Evolutionary conservation across 2,888 invertebrate species (phyloP).

Genomic region (Octonoba sinensis): DNA sequence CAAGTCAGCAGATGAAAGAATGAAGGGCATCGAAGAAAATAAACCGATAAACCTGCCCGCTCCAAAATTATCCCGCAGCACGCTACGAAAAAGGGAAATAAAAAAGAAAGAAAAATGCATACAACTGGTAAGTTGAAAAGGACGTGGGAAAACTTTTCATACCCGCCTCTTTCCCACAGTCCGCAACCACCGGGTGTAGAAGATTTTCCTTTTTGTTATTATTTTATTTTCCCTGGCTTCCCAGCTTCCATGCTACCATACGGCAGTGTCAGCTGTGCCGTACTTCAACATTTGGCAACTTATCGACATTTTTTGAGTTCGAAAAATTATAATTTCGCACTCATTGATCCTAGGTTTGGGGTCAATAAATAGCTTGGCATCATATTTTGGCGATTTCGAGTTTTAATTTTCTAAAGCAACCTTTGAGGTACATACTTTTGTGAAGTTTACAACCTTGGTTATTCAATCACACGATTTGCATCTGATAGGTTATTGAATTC

Average conservation of each 20-base stretch:
- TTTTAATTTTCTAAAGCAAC: constrained; percentile 16
- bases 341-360: not conserved
- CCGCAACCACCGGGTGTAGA: constrained; percentile 33
- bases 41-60: too few species aligned
- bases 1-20: too few species aligned
- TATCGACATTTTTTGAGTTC: not conserved
- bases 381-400: not conserved
- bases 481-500: not conserved
- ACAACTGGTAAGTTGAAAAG: constrained; percentile 42
- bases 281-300: constrained; percentile 22
- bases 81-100: not conserved
- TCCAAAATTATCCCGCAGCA: too few species aligned
- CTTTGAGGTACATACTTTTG: constrained; percentile 26
- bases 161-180: constrained; percentile 60
- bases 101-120: constrained; percentile 20
- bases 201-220: not conserved
- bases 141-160: constrained; percentile 52
- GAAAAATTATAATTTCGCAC: not conserved
- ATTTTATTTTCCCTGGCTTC: not conserved
- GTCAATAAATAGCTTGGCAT: constrained; percentile 1
- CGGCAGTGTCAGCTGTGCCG: not conserved
- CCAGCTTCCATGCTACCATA: constrained; percentile 10
- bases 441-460: constrained; percentile 28
- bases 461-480: constrained; percentile 21
- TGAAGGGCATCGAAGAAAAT: too few species aligned